Conservation (phyloP, 2,113 vertebrate genomes). For the Erpornis zantholeuca region DNA sequence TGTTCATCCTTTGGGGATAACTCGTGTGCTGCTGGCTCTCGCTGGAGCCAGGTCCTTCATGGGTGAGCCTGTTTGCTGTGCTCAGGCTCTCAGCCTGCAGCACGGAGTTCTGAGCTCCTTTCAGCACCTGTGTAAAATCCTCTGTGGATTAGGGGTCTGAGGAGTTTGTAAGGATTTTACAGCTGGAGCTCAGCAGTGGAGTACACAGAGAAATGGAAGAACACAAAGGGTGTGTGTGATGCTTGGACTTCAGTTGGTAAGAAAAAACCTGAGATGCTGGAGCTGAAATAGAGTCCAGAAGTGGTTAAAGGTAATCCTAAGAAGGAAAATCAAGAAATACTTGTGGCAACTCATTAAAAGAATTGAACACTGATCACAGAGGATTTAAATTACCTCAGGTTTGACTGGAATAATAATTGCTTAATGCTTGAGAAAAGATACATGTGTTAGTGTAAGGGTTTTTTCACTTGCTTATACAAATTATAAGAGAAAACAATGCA, state of each 20-base stretch:
- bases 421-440: not conserved
- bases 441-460: not conserved
- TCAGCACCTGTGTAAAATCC: fast-evolving
- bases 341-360: not conserved
- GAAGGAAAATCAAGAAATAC: not conserved
- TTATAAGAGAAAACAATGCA: not conserved
- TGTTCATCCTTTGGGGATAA: not conserved
- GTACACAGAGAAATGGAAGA: not conserved
- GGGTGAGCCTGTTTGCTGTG: not conserved
- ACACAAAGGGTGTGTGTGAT: not conserved
- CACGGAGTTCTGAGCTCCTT: not conserved
- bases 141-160: not conserved
- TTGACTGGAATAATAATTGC: not conserved
- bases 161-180: not conserved
- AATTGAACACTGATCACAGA: not conserved
- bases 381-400: not conserved
- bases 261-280: not conserved
- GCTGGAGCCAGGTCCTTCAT: not conserved
- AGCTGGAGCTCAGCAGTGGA: not conserved
- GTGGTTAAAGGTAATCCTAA: not conserved
- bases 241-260: not conserved
- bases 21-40: not conserved
- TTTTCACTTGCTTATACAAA: not conserved
- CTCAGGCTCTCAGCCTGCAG: not conserved
- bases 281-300: not conserved